Evolutionary conservation across 1,140 invertebrate species (phyloP).

Genomic region (Parapsyche elsis): DNA sequence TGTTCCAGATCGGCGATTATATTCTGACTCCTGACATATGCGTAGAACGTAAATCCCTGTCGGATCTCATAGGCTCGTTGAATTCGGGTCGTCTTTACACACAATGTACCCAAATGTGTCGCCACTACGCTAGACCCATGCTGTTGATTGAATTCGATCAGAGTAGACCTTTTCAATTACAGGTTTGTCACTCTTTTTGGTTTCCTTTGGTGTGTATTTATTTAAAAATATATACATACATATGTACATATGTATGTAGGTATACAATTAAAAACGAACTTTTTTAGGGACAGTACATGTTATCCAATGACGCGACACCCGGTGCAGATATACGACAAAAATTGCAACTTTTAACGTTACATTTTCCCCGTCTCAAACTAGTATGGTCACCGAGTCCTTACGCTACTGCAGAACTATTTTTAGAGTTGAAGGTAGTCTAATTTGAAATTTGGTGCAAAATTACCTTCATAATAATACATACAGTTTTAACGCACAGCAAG

Average conservation of each 20-base stretch:
- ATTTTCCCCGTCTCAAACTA: conserved; percentile 91
- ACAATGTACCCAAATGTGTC: conserved; percentile 91
- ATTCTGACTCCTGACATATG: conserved; percentile 96
- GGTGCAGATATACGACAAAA: conserved; percentile 84
- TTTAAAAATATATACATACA: conserved; percentile 14
- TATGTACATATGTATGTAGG: not conserved
- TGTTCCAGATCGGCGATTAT: conserved; percentile 95
- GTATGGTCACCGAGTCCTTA: conserved; percentile 97
- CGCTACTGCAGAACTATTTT: conserved; percentile 95
- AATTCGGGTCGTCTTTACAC: conserved; percentile 95
- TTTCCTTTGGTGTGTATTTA: not conserved
- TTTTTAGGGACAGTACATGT: conserved; percentile 78
- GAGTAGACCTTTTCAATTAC: conserved; percentile 89
- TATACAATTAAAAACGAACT: not conserved
- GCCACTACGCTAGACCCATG: conserved; percentile 89
- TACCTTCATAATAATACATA: not conserved
- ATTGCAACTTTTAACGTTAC: conserved; percentile 90
- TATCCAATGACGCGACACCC: conserved; percentile 77
- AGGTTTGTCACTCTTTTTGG: conserved; percentile 67
- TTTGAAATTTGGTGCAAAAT: not conserved
- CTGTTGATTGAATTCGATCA: conserved; percentile 98
- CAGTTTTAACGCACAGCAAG: conserved; percentile 70
- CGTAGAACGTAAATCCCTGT: conserved; percentile 96
- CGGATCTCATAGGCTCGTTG: conserved; percentile 96
- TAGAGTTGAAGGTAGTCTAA: conserved; percentile 78